Base-by-base conservation (phyloP, 1,140 invertebrate genomes). In the Drosophila pruinosa region DNA sequence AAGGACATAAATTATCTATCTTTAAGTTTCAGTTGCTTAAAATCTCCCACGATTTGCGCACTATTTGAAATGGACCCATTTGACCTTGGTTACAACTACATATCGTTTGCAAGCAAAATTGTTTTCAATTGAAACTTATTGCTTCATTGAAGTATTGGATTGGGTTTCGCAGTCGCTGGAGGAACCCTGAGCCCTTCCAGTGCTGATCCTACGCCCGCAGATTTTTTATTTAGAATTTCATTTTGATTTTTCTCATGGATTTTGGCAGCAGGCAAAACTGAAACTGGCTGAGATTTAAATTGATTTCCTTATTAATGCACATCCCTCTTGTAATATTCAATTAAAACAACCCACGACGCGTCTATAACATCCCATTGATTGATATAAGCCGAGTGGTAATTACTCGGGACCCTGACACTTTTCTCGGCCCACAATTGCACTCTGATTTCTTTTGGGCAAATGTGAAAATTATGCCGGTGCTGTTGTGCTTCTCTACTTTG, bases 231-330 rank as follows among this genome's bases (percentile, higher is more conserved):
- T 70, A 56, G 62, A 76, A 19, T 75, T 75, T 63, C 38, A 59
- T 71, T 28, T 6, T 34, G 58, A 38, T 65, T 78, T 83, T 88
- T 88, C 83, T 88, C 78, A 88, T 89, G 85, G 43, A 28, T 69
- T 54, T 54, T 68, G 45, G 26, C 43, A 31, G 62, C 41, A 31
- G 41, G 39, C 43, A 38, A 38, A 22, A 14, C 31, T 28, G 38
- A 43, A 57, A 54, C 64, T 43, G 28, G 47, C 83, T 81, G 85
- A 80, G 85, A 89, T 89, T 89, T 89, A 89, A 89, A 89, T 89
- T 89, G 78, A 89, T 89, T 89, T 89, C 85, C 85, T 89, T 89
- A 89, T 89, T 89, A 89, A 83, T 70, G 85, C 80, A 89, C 85
- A 89, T 88, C 83, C 83, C 83, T 83, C 83, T 89, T 85, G 77